phyloP scores from a whole-genome alignment of 2,888 invertebrate species.

The Drosophila multiciliata region DNA sequence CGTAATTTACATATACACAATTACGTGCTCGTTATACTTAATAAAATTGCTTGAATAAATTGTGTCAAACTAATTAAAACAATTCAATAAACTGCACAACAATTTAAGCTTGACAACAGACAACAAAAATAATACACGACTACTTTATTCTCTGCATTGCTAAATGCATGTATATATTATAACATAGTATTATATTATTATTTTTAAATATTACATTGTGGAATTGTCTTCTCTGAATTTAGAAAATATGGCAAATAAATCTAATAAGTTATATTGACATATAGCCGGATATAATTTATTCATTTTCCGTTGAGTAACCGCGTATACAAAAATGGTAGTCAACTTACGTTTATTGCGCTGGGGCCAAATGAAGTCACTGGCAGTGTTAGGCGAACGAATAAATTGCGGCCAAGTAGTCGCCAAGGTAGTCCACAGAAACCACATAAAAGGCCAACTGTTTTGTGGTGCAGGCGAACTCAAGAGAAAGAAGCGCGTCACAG shows the following conservation, averaged over 20 bases:
- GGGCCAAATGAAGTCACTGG: conserved; percentile 29
- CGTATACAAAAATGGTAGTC: conserved; percentile 4
- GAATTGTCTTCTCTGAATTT: background rate
- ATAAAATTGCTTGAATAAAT: conserved; percentile 28
- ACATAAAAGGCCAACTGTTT: conserved; percentile 61
- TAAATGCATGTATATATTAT: background rate
- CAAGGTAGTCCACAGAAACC: conserved; percentile 38
- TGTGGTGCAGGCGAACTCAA: conserved; percentile 42
- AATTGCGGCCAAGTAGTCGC: conserved; percentile 55
- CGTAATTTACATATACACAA: conserved; percentile 28
- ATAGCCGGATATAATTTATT: too few species aligned
- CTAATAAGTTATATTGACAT: background rate
- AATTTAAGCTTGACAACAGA: conserved; percentile 1
- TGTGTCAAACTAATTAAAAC: conserved; percentile 53
- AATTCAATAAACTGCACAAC: conserved; percentile 43
- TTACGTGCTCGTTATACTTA: conserved; percentile 12
- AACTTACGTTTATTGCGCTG: conserved; percentile 2
- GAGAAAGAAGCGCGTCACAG: conserved; percentile 32
- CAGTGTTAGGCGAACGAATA: conserved; percentile 37
- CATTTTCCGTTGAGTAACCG: background rate
- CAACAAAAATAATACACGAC: background rate
- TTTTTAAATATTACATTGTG: background rate
- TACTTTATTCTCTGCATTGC: background rate
- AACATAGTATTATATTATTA: background rate
- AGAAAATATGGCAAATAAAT: background rate